Evolutionary conservation across 1,140 invertebrate species (phyloP).

Genomic region (Panagrolaimus sp.): DNA sequence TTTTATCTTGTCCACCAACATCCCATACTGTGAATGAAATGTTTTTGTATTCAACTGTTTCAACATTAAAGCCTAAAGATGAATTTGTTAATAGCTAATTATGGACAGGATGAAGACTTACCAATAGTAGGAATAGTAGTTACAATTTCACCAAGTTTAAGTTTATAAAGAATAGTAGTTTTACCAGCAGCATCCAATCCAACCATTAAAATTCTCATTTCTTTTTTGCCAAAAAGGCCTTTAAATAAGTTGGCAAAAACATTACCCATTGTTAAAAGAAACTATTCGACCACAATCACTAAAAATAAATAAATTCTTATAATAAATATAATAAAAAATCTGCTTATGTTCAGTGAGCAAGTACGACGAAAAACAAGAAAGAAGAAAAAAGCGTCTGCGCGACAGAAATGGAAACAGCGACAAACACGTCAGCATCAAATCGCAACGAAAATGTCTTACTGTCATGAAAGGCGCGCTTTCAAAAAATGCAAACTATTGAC

Average conservation of each 20-base stretch:
- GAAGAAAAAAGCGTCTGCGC: slow-evolving; percentile 7
- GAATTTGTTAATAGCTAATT: slow-evolving; percentile 9
- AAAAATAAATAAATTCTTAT: neutral
- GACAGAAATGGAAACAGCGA: slow-evolving; percentile 7
- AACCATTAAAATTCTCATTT: slow-evolving; percentile 97
- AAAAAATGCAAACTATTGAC: too few species aligned
- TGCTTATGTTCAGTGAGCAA: neutral
- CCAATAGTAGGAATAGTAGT: slow-evolving; percentile 95
- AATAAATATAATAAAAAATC: slow-evolving; percentile 2
- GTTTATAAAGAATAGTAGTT: slow-evolving; percentile 93
- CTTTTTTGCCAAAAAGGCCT: slow-evolving; percentile 94
- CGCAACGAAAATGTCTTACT: too few species aligned
- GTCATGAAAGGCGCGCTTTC: too few species aligned
- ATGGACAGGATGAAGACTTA: slow-evolving; percentile 59
- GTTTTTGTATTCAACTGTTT: slow-evolving; percentile 59
- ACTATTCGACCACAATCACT: slow-evolving; percentile 9
- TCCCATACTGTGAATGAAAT: slow-evolving; percentile 70
- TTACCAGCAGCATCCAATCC: slow-evolving; percentile 93
- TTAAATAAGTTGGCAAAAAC: slow-evolving; percentile 70
- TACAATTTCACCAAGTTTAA: slow-evolving; percentile 93
- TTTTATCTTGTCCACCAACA: slow-evolving; percentile 62
- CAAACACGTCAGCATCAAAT: too few species aligned
- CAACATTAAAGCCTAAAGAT: slow-evolving; percentile 66
- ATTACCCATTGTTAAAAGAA: slow-evolving; percentile 62
- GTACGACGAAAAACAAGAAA: neutral